Conservation (phyloP, 2,888 invertebrate species). For the Hydrotaea diabolus region DNA sequence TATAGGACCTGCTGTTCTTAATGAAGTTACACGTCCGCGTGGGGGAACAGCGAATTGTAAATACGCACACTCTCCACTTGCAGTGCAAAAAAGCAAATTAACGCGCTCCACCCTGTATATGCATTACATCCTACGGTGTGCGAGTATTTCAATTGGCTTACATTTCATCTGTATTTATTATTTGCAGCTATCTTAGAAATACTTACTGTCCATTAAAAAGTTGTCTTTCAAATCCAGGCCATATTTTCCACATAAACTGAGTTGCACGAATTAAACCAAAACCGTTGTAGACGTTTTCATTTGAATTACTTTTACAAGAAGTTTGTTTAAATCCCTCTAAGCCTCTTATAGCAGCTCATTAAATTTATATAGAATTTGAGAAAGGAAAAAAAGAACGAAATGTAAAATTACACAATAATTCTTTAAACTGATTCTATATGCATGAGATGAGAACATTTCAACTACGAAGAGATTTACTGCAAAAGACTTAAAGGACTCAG, state of each 20-base stretch:
- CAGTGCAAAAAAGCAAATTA: no score
- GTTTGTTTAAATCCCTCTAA: constrained; percentile 34
- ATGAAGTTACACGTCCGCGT: no score
- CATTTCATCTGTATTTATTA: no score
- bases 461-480: constrained; percentile 45
- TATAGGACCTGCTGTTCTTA: no score
- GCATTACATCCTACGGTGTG: no score
- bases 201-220: no score
- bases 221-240: not conserved
- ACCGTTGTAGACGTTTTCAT: not conserved
- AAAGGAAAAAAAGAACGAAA: constrained; percentile 23
- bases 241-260: not conserved
- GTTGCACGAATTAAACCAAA: not conserved
- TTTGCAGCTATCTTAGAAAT: no score
- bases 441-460: constrained; percentile 73
- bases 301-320: constrained; percentile 8
- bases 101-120: no score
- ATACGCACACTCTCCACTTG: no score
- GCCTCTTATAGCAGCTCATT: constrained; percentile 63
- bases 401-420: constrained; percentile 57
- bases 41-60: no score
- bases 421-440: constrained; percentile 75
- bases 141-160: no score
- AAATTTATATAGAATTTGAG: constrained; percentile 51
- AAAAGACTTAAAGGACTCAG: constrained; percentile 57